These are phyloP conservation scores for Anthrax anthrax DNA, from an alignment of 2,888 invertebrate species.

Conservation along the genomic window DNA sequence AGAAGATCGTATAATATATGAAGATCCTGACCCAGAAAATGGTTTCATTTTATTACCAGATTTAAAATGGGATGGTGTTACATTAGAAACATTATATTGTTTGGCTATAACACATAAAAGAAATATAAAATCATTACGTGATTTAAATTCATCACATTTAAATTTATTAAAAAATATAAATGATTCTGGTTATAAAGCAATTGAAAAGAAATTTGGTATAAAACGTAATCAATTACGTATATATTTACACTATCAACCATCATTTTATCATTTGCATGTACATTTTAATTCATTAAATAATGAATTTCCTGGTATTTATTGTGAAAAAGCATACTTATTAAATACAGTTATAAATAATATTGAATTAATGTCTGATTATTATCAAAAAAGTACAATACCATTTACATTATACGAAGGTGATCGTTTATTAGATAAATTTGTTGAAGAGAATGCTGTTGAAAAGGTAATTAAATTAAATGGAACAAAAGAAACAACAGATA, in stretches of 20 bases:
- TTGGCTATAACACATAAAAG: constrained; percentile 63
- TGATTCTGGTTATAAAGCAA: constrained; percentile 57
- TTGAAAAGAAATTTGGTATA: constrained; percentile 62
- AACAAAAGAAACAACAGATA: too few species aligned
- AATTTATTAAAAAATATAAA: constrained; percentile 70
- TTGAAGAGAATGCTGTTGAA: not conserved
- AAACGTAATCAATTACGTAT: constrained; percentile 56
- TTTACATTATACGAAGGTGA: constrained; percentile 68
- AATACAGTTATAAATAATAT: constrained; percentile 83
- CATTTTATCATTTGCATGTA: constrained; percentile 91
- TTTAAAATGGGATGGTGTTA: constrained; percentile 85
- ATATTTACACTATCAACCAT: constrained; percentile 91
- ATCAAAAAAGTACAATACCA: constrained; percentile 64
- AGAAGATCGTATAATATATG: constrained; percentile 70
- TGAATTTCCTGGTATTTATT: constrained; percentile 68
- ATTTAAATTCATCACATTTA: constrained; percentile 62
- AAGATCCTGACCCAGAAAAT: constrained; percentile 53
- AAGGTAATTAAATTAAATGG: too few species aligned
- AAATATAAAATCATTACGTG: constrained; percentile 70
- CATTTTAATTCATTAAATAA: constrained; percentile 74
- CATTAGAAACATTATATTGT: constrained; percentile 64
- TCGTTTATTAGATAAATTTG: constrained; percentile 3
- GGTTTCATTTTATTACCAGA: constrained; percentile 89
- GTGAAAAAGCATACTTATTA: constrained; percentile 76
- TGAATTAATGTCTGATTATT: constrained; percentile 67